Conservation (phyloP, 1,140 invertebrate genomes). For the Drosophila lacteicornis region DNA sequence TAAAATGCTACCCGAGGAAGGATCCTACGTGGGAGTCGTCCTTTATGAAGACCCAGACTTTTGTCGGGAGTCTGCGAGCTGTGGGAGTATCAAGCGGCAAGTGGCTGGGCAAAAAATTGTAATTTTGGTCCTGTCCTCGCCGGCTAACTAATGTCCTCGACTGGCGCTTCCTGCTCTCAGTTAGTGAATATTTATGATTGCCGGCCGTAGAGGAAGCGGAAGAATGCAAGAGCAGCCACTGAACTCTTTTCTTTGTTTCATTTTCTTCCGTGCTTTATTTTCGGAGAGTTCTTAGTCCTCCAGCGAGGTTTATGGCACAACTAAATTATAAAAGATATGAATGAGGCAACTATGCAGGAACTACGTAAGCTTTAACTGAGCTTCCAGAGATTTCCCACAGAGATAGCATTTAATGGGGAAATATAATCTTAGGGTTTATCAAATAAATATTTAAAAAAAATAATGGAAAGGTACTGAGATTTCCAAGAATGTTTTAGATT, state of each 20-base stretch:
- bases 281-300: conserved; percentile 12
- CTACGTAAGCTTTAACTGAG: conserved; percentile 2
- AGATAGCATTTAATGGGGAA: neutral
- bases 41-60: conserved; percentile 43
- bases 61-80: neutral
- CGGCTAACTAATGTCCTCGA: conserved; percentile 53
- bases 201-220: conserved; percentile 21
- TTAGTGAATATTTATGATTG: conserved; percentile 76
- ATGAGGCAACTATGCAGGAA: conserved; percentile 18
- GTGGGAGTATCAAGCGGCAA: neutral
- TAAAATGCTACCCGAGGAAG: conserved; percentile 46
- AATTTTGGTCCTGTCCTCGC: conserved; percentile 67
- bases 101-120: conserved; percentile 64
- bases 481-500: neutral
- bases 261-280: conserved; percentile 28
- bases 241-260: conserved; percentile 32
- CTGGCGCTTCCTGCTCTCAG: conserved; percentile 40
- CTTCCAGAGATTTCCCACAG: neutral
- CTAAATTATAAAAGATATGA: conserved; percentile 48
- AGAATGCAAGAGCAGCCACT: conserved; percentile 25
- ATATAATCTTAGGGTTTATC: neutral
- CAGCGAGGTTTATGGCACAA: conserved; percentile 26
- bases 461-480: neutral
- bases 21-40: conserved; percentile 41
- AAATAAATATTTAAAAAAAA: neutral